A percentile compares a stretch with the other conserved stretches of the same genome.
Conservation (phyloP, 2,113 vertebrate species). For the Maccullochella peelii region DNA sequence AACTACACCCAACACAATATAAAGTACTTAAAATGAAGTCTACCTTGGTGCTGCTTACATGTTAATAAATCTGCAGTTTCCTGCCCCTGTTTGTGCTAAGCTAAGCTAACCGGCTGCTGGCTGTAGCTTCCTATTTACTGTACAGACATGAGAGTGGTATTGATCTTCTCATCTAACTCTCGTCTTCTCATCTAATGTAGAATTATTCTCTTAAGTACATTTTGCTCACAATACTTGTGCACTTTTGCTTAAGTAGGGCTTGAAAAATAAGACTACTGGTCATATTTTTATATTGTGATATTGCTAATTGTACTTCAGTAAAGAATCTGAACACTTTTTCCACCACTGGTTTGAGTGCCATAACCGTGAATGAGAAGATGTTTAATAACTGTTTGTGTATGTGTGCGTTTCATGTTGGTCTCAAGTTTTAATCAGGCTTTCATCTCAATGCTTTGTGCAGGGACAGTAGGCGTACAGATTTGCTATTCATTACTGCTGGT, state of each 20-base stretch:
- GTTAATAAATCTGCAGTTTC: no score
- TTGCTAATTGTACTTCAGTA: not conserved
- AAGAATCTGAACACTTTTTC: not conserved
- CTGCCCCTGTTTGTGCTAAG: no score
- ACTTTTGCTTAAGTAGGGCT: not conserved
- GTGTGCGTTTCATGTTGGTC: conserved; percentile 1
- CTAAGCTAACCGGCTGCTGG: not conserved
- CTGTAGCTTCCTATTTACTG: not conserved
- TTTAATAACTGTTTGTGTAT: not conserved
- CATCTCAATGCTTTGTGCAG: conserved; percentile 8
- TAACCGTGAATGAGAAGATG: not conserved
- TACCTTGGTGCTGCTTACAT: no score
- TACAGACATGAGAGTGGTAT: not conserved
- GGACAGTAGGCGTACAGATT: conserved; percentile 7
- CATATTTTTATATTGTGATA: not conserved
- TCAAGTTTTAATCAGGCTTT: not conserved
- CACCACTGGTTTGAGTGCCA: not conserved
- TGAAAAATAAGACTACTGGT: no score
- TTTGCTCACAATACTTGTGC: not conserved
- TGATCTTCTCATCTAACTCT: not conserved
- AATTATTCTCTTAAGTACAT: not conserved
- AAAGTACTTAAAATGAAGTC: no score
- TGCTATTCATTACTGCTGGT: not conserved
- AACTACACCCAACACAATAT: no score
- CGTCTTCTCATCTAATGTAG: not conserved